These are phyloP conservation scores for Tachuris rubrigastra DNA, from an alignment of 2,113 vertebrate genomes.

Conservation along the genomic window DNA sequence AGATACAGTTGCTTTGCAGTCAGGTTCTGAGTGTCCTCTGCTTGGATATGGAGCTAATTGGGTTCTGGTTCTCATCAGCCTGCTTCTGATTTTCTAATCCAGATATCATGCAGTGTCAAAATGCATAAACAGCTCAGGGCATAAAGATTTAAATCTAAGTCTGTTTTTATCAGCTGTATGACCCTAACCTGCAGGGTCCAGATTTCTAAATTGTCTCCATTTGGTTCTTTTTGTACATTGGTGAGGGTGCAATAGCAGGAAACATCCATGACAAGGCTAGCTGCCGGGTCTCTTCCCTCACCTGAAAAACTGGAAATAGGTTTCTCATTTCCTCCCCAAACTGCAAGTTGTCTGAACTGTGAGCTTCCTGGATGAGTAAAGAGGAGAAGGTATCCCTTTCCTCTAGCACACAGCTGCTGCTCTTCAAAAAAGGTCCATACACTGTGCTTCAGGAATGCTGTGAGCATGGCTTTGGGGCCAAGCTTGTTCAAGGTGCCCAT, in stretches of 20 bases:
- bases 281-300: neutral
- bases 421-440: neutral
- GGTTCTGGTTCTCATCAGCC: neutral
- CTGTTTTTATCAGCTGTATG: neutral
- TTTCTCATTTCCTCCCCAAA: neutral
- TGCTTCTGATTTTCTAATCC: neutral
- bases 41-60: neutral
- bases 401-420: neutral
- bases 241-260: neutral
- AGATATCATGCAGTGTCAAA: neutral
- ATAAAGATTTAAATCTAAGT: neutral
- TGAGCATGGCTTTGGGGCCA: neutral
- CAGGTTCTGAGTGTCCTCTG: neutral
- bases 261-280: neutral
- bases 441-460: neutral
- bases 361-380: neutral
- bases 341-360: neutral
- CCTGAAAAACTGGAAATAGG: neutral
- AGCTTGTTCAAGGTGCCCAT: fast-evolving
- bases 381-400: neutral
- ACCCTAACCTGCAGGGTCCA: neutral
- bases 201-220: neutral
- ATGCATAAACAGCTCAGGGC: neutral
- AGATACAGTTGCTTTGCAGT: neutral
- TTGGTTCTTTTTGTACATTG: neutral